Evolutionary conservation across 2,888 invertebrate genomes (phyloP).

Genomic region (Scaptomyza cyrtandrae): DNA sequence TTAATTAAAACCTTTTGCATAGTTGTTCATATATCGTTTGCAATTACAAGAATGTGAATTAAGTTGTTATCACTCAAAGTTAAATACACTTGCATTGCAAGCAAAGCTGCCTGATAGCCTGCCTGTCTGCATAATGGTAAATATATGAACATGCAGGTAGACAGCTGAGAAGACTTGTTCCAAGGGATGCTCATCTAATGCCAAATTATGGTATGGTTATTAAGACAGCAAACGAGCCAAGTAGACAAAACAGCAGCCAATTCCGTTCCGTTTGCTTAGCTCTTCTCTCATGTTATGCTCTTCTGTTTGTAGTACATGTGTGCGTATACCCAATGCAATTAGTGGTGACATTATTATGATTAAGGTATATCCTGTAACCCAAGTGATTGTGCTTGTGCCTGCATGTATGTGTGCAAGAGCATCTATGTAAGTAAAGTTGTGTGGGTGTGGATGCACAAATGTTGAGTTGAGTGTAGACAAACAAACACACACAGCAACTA

Average conservation of each 20-base stretch:
- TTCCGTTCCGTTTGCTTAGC: conserved; percentile 13
- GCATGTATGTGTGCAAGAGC: conserved; percentile 1
- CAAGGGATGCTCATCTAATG: conserved; percentile 49
- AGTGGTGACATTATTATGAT: conserved; percentile 78
- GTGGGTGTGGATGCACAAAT: conserved; percentile 17
- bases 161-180: not conserved
- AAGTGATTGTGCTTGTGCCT: conserved; percentile 9
- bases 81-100: not conserved
- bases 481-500: conserved; percentile 22
- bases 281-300: not conserved
- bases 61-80: conserved; percentile 17
- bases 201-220: conserved; percentile 65
- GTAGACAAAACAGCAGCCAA: conserved; percentile 14
- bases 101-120: conserved; percentile 5
- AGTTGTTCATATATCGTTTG: no score
- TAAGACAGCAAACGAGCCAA: conserved; percentile 28
- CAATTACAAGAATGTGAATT: conserved; percentile 16
- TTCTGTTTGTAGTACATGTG: conserved; percentile 51
- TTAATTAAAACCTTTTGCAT: no score
- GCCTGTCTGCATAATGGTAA: conserved; percentile 41
- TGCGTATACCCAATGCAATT: conserved; percentile 80
- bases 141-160: conserved; percentile 40
- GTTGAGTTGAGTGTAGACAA: conserved; percentile 27
- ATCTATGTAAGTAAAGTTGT: conserved; percentile 28
- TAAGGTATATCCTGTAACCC: conserved; percentile 48